These are phyloP conservation scores for Sepioteuthis lessoniana DNA, from an alignment of 2,888 invertebrate genomes.

Conservation along the genomic window DNA sequence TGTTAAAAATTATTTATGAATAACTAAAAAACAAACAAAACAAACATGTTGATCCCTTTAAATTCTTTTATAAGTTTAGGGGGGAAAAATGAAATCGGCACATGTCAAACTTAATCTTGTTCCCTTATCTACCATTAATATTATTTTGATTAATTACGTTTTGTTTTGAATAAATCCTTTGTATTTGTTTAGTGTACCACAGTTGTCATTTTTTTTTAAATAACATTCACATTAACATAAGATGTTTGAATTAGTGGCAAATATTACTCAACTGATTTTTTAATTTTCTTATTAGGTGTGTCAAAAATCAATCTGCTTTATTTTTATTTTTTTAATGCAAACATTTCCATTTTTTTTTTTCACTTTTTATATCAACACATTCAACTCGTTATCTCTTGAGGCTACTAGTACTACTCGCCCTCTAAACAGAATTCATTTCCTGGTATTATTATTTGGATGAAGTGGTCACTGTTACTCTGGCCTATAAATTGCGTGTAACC, in stretches of 20 bases:
- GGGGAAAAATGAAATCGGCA: not conserved
- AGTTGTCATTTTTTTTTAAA: not conserved
- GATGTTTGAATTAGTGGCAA: not conserved
- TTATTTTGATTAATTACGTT: not conserved
- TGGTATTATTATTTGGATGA: not conserved
- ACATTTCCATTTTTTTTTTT: not conserved
- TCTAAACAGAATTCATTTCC: not conserved
- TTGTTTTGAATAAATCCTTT: not conserved
- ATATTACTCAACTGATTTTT: not conserved
- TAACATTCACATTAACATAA: not conserved
- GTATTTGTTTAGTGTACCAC: not conserved
- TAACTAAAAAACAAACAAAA: not conserved
- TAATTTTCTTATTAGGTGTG: not conserved
- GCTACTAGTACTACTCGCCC: not conserved
- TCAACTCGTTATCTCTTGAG: not conserved
- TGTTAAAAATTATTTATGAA: no score
- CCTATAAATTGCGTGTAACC: not conserved
- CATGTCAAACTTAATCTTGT: not conserved
- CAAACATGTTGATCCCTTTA: not conserved
- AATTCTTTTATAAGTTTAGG: no score
- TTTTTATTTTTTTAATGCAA: not conserved
- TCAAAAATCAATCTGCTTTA: not conserved
- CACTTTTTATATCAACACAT: not conserved
- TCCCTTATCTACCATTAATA: not conserved
- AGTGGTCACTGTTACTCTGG: conserved; percentile 23